Evolutionary conservation across 2,113 vertebrate species (phyloP).

Genomic region (Noctilio leporinus): DNA sequence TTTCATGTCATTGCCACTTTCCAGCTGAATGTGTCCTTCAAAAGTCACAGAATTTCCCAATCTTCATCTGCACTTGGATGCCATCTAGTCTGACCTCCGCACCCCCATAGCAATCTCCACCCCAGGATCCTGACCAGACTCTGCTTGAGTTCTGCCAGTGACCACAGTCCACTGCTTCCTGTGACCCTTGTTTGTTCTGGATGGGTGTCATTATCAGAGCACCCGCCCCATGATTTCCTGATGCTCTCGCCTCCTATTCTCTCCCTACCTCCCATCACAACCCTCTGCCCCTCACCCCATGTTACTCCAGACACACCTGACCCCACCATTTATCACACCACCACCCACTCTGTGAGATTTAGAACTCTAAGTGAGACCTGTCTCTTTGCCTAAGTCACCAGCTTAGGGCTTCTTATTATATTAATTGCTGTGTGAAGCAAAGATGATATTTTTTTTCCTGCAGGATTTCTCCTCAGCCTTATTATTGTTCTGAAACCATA

Average conservation of each 20-base stretch:
- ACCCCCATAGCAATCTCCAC: background rate
- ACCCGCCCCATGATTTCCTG: background rate
- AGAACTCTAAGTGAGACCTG: conserved; percentile 13
- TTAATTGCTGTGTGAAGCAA: conserved; percentile 3
- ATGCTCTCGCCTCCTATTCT: background rate
- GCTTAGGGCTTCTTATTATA: conserved; percentile 44
- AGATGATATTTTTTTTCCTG: background rate
- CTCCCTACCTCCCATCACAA: background rate
- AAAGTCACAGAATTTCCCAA: background rate
- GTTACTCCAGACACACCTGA: background rate
- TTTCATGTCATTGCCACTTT: background rate
- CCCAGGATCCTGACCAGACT: background rate
- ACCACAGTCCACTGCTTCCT: background rate
- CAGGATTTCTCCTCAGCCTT: conserved; percentile 54
- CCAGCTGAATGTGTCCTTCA: background rate
- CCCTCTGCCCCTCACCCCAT: background rate
- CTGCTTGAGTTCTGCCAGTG: background rate
- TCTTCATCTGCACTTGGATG: background rate
- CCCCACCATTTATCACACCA: background rate
- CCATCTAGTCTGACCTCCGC: background rate
- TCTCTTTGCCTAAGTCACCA: conserved; percentile 24
- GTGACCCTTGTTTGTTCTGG: background rate
- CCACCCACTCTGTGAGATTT: background rate
- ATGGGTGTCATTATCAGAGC: background rate
- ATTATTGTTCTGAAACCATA: conserved; percentile 76